Conservation (phyloP, 2,888 invertebrate species). For the Balanococcus diminutus region DNA sequence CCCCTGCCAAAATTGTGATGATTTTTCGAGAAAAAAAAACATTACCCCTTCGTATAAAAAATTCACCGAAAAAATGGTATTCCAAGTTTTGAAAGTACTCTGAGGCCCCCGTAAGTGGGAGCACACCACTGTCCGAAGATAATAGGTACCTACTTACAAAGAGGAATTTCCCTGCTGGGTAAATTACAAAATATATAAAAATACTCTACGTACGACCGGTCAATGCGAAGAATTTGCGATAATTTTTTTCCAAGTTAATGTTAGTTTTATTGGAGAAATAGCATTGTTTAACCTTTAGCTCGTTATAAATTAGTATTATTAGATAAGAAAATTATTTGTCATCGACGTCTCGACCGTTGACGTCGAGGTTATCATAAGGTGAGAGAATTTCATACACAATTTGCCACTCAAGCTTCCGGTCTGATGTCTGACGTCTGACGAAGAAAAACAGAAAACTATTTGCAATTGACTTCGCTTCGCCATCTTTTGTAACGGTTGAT, state of each 20-base stretch:
- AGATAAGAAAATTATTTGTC: background rate
- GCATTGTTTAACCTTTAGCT: slow-evolving; percentile 8
- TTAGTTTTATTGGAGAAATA: background rate
- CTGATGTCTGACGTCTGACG: no score
- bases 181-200: no score
- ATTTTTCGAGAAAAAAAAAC: no score
- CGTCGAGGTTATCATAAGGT: background rate
- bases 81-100: no score
- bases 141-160: no score
- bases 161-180: no score
- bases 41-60: no score
- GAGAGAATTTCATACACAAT: background rate
- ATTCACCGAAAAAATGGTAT: no score
- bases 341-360: no score
- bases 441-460: background rate
- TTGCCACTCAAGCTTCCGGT: background rate
- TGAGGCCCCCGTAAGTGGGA: no score
- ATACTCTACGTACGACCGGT: background rate
- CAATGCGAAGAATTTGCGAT: background rate
- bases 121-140: no score
- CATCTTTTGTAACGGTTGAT: background rate
- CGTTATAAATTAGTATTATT: background rate
- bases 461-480: background rate
- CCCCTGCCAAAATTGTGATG: no score
- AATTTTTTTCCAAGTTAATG: background rate